Evolutionary conservation across 2,888 invertebrate genomes (phyloP), one percentile per base, ranked within the genome.

Genomic region (Macrophya annulata): DNA sequence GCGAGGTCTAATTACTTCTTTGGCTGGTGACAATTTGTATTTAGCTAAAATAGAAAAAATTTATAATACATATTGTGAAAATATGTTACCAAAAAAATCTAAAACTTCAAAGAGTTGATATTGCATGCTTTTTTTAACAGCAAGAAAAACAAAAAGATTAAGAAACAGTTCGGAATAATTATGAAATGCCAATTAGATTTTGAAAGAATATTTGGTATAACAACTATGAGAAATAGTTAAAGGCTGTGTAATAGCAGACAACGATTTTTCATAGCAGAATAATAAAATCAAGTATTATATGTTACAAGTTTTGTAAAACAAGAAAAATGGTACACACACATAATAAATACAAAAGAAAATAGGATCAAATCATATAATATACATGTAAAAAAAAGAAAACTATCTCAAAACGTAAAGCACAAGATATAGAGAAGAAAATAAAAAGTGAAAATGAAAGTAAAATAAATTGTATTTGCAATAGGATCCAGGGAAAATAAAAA

Each of bases 351-450:
- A 55, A 55, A 55, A 31, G 25, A 77, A 31, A 12, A 51, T 17
- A 37, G n/a, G n/a, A 77, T 17, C n/a, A 51, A 77, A 77, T 51
- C 6, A 51, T 12, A 31, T 10, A 31, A 48, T 48, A 48, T 10
- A 48, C 4, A 31, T 31, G 3, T 31, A 31, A 31, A 31, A 31
- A 31, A 31, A 25, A 62, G 10, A 55, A 17, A 55, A 55, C 17
- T n/a, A 81, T 81, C 8, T 45, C 15, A 45, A 65, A 85, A 85
- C 25, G 25, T 55, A 72, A 82, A 92, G 92, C 92, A 92, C 93
- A 93, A 93, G 93, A 93, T 90, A 92, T 81, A 88, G 90, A 92
- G 91, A 92, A 91, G 90, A 89, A 86, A 87, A 87, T 45, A n/a
- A n/a, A n/a, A n/a, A n/a, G n/a, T 88, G 86, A 86, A 86, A 85